Evolutionary conservation across 2,888 invertebrate species (phyloP).

Genomic region (Troilus luridus): DNA sequence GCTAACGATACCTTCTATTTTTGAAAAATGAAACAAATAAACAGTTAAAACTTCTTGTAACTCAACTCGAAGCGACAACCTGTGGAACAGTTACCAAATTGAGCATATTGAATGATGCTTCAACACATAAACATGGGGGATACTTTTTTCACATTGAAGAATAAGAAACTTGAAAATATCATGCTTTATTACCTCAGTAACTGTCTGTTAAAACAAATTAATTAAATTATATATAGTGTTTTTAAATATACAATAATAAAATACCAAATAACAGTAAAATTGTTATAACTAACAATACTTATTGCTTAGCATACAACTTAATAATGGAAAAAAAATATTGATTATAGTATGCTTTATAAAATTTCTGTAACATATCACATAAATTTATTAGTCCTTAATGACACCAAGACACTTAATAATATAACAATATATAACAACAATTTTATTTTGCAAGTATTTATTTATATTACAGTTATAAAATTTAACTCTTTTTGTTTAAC

Average conservation of each 20-base stretch:
- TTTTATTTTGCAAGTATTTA: background rate
- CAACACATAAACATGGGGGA: background rate
- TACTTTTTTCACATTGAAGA: background rate
- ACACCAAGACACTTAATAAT: slow-evolving; percentile 29
- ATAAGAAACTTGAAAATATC: background rate
- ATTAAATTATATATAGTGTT: background rate
- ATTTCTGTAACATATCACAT: slow-evolving; percentile 37
- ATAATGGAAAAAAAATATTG: background rate
- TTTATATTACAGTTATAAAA: slow-evolving; percentile 26
- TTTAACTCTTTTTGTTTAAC: background rate
- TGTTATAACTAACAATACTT: background rate
- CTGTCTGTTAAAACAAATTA: background rate
- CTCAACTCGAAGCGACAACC: too few relatives aligned
- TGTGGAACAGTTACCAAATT: background rate
- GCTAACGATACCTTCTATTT: too few relatives aligned
- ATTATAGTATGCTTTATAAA: background rate
- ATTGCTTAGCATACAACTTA: slow-evolving; percentile 17
- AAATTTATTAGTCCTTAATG: background rate
- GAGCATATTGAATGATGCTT: background rate
- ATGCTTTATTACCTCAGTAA: slow-evolving; percentile 13
- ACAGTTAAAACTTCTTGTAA: too few relatives aligned
- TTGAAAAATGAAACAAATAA: too few relatives aligned
- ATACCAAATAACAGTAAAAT: slow-evolving; percentile 2
- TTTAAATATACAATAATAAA: background rate
- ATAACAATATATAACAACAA: slow-evolving; percentile 11